Evolutionary conservation across 2,113 vertebrate species (phyloP).

Genomic region (Eretmochelys imbricata): DNA sequence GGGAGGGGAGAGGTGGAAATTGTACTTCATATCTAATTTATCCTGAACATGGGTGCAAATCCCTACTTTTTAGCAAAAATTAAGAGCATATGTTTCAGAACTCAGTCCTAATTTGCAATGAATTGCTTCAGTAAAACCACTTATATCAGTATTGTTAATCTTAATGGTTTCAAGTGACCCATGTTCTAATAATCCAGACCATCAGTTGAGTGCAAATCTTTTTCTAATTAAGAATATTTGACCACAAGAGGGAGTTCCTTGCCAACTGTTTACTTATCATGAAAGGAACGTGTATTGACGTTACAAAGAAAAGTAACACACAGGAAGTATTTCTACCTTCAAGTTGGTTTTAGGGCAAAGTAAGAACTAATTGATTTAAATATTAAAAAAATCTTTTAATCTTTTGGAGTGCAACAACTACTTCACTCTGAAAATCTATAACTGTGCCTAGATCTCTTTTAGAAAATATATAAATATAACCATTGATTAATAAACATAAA

Average conservation of each 20-base stretch:
- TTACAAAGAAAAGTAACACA: constrained; percentile 49
- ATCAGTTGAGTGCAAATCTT: constrained; percentile 6
- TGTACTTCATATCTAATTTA: constrained; percentile 41
- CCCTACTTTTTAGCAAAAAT: constrained; percentile 57
- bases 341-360: not conserved
- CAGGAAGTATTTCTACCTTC: not conserved
- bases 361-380: constrained; percentile 3
- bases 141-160: constrained; percentile 72
- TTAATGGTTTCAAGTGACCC: constrained; percentile 70
- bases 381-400: not conserved
- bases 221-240: constrained; percentile 78
- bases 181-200: constrained; percentile 59
- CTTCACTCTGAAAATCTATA: not conserved
- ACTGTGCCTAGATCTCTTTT: not conserved
- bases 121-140: constrained; percentile 66
- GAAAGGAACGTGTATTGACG: not conserved
- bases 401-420: not conserved
- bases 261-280: constrained; percentile 84
- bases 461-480: not conserved
- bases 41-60: constrained; percentile 29
- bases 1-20: constrained; percentile 8
- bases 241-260: constrained; percentile 99
- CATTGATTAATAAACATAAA: not conserved
- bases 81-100: constrained; percentile 60
- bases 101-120: constrained; percentile 68